Evolutionary conservation across 2,888 invertebrate species (phyloP).

Genomic region (Deroplatys truncata): DNA sequence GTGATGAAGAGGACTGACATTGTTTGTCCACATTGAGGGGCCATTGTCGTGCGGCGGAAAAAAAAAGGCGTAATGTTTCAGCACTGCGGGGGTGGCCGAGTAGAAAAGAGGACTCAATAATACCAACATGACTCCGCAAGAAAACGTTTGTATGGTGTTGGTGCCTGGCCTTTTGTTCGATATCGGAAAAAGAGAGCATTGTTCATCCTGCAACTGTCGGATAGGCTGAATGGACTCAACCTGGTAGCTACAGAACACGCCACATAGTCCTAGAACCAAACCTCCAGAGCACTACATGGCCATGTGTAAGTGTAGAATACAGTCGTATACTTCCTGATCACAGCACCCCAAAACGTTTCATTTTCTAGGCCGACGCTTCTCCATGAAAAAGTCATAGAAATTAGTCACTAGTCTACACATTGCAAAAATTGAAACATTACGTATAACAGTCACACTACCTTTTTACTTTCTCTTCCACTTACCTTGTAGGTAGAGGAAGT

Average conservation of each 20-base stretch:
- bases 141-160: conserved; percentile 16
- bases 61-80: conserved; percentile 2
- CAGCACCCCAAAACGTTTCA: too few species aligned
- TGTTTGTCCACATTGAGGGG: conserved; percentile 25
- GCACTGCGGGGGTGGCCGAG: background rate
- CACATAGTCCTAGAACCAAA: too few species aligned
- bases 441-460: too few species aligned
- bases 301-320: too few species aligned
- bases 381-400: too few species aligned
- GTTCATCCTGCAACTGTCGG: background rate
- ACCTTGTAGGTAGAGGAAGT: too few species aligned
- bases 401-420: too few species aligned
- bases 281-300: too few species aligned
- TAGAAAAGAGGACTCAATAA: conserved; percentile 19
- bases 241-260: background rate
- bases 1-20: background rate
- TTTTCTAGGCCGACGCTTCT: too few species aligned
- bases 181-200: background rate
- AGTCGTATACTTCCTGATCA: too few species aligned
- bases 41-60: background rate
- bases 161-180: background rate
- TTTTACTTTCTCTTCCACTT: too few species aligned
- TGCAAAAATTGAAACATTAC: too few species aligned
- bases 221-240: background rate
- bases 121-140: conserved; percentile 28